A percentile compares a stretch with the other conserved stretches of the same genome.
phyloP scores from a whole-genome alignment of 2,888 invertebrate genomes.

The Phortica magna region DNA sequence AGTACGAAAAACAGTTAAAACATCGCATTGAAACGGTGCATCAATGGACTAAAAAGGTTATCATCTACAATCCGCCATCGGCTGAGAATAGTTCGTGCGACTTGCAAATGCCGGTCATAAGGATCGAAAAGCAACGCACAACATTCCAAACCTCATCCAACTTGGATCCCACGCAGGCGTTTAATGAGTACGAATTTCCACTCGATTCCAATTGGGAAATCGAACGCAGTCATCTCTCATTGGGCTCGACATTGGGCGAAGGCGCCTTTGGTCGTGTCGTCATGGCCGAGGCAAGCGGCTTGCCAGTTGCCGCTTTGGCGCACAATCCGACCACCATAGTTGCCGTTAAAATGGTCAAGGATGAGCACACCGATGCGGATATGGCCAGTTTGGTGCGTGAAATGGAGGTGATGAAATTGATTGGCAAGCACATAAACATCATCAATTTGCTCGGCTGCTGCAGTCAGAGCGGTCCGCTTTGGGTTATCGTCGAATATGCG shows the following conservation, averaged over 20 bases:
- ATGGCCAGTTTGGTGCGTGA: slow-evolving; percentile 98
- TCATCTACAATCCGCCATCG: slow-evolving; percentile 87
- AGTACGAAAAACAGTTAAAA: slow-evolving; percentile 89
- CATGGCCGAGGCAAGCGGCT: slow-evolving; percentile 87
- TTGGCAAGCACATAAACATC: slow-evolving; percentile 97
- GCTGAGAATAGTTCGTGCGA: slow-evolving; percentile 75
- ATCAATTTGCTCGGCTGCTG: slow-evolving; percentile 98
- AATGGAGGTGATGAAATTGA: slow-evolving; percentile 99
- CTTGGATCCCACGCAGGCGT: slow-evolving; percentile 82
- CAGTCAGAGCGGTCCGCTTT: slow-evolving; percentile 93
- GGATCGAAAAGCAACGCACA: slow-evolving; percentile 91
- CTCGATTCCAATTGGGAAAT: slow-evolving; percentile 98
- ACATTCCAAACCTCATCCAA: slow-evolving; percentile 83
- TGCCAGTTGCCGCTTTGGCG: slow-evolving; percentile 52
- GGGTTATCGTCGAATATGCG: slow-evolving; percentile 93
- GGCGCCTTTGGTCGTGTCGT: slow-evolving; percentile 99
- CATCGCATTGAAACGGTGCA: slow-evolving; percentile 90
- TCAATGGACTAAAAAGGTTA: slow-evolving; percentile 94
- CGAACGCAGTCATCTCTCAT: slow-evolving; percentile 85
- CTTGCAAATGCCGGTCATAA: slow-evolving; percentile 88
- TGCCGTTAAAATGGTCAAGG: slow-evolving; percentile 99
- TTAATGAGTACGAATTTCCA: slow-evolving; percentile 97
- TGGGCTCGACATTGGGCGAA: slow-evolving; percentile 94
- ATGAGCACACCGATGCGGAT: slow-evolving; percentile 97
- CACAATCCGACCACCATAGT: slow-evolving; percentile 82